A percentile compares a stretch with the other conserved stretches of the same genome.
These are phyloP conservation scores for Uropetala carovei DNA, from an alignment of 2,888 invertebrate genomes.

Conservation along the genomic window DNA sequence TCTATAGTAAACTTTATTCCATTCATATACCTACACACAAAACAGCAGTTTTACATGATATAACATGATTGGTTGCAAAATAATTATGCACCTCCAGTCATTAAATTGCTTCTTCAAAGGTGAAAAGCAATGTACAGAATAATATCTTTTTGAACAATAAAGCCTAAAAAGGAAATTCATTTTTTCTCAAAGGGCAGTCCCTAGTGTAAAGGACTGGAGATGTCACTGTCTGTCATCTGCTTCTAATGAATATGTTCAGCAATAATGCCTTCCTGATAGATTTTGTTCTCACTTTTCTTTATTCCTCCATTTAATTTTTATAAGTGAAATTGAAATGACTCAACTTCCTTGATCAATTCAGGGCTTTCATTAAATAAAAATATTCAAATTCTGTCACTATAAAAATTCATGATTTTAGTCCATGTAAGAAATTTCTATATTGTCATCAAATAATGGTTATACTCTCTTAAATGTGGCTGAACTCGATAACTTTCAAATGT, in stretches of 20 bases:
- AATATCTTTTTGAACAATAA: constrained; percentile 62
- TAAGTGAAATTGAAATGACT: neutral
- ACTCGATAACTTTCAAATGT: too few relatives aligned
- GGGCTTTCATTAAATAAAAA: neutral
- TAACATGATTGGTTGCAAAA: constrained; percentile 64
- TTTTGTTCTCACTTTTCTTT: constrained; percentile 11
- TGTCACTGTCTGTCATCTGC: constrained; percentile 53
- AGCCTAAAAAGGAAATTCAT: constrained; percentile 63
- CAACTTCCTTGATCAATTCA: neutral
- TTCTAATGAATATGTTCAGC: constrained; percentile 49
- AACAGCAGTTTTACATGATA: constrained; percentile 64
- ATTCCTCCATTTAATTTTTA: constrained; percentile 33
- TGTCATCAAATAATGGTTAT: constrained; percentile 3
- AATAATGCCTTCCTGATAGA: constrained; percentile 17
- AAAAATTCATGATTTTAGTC: neutral
- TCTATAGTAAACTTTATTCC: constrained; percentile 64
- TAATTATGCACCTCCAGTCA: constrained; percentile 62
- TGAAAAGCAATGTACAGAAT: constrained; percentile 62
- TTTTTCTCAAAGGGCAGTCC: constrained; percentile 38
- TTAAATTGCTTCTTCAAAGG: constrained; percentile 59
- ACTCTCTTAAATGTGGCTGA: neutral
- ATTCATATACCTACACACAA: constrained; percentile 63
- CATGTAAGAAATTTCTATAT: neutral
- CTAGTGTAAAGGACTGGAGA: constrained; percentile 43
- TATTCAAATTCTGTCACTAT: neutral